Conservation (phyloP, 2,888 invertebrate species). For the Vandiemenella viatica region DNA sequence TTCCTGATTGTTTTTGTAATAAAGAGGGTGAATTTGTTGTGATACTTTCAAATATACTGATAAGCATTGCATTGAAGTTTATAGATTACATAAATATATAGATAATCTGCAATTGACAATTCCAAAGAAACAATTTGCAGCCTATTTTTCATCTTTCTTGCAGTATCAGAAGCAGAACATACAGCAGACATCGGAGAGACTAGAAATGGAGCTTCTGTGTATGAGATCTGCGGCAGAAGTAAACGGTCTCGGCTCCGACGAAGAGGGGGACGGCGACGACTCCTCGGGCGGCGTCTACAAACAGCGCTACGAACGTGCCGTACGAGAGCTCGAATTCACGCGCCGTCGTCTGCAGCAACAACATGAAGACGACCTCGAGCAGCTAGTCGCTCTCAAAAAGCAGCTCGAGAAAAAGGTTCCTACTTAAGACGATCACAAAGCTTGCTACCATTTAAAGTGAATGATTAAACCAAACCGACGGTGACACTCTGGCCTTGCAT, state of each 20-base stretch:
- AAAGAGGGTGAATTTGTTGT: too few relatives aligned
- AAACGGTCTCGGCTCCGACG: constrained; percentile 17
- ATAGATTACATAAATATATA: constrained; percentile 10
- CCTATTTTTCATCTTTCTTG: background rate
- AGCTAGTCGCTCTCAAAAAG: constrained; percentile 76
- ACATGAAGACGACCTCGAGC: constrained; percentile 87
- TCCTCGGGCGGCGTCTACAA: constrained; percentile 61
- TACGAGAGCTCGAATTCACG: constrained; percentile 71
- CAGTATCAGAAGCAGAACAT: constrained; percentile 52
- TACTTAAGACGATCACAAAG: too few relatives aligned
- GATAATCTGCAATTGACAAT: background rate
- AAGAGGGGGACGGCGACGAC: constrained; percentile 30
- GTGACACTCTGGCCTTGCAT: too few relatives aligned
- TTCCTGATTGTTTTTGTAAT: too few relatives aligned
- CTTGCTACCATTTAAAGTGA: too few relatives aligned
- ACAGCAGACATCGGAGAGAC: constrained; percentile 61
- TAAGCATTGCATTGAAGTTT: too few relatives aligned
- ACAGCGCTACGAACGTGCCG: constrained; percentile 65
- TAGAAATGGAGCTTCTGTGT: constrained; percentile 76
- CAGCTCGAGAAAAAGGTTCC: constrained; percentile 85
- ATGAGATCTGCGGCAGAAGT: constrained; percentile 44
- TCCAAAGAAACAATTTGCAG: too few relatives aligned
- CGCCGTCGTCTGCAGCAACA: constrained; percentile 76
- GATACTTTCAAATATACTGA: too few relatives aligned
- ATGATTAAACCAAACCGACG: too few relatives aligned